Evolutionary conservation across 2,113 vertebrate species (phyloP), one percentile per base, ranked within the genome.

Genomic region (Edolisoma coerulescens): DNA sequence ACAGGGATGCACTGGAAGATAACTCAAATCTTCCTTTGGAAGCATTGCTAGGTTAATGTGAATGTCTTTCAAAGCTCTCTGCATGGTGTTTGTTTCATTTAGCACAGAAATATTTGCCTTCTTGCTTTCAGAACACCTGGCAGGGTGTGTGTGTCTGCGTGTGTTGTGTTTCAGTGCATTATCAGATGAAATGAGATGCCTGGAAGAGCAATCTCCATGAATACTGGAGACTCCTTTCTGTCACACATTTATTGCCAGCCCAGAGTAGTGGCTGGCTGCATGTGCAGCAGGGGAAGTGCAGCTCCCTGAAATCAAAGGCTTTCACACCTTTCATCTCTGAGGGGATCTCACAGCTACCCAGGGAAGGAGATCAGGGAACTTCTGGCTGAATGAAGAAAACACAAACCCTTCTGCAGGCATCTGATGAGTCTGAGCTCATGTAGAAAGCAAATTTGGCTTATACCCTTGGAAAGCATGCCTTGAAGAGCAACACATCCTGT

Each of bases 351-450:
- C 5, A 6, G 41, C 45, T 79, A 26, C 13, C 15, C 41, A 21
- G n/a, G 9, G 54, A 33, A 47, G 79, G 47, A 64, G 16, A 50
- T 30, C n/a, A 16, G 32, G 57, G 49, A 83, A 41, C 32, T 49
- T 85, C 44, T 35, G 22, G 27, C 13, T 16, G 41, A 73, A 79
- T 63, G 13, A 49, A 80, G 89, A 60, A 37, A 68, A 41, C n/a
- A 18, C 5, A 13, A 57, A 52, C 9, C 10, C 27, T 74, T 33
- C 63, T 89, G 57, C 39, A 64, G 27, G 35, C 16, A 70, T 61
- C 30, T 0, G 0, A 20, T 1, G 7, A 50, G 30, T 20, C 70
- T 50, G 61, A 79, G 20, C 35, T 87, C n/a, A 11, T 9, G 3
- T 3, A 14, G 42, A 35, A 69, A 61, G 32, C 59, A 70, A 84